Conservation (phyloP, 1,140 invertebrate genomes). For the Brachionus rubens region DNA sequence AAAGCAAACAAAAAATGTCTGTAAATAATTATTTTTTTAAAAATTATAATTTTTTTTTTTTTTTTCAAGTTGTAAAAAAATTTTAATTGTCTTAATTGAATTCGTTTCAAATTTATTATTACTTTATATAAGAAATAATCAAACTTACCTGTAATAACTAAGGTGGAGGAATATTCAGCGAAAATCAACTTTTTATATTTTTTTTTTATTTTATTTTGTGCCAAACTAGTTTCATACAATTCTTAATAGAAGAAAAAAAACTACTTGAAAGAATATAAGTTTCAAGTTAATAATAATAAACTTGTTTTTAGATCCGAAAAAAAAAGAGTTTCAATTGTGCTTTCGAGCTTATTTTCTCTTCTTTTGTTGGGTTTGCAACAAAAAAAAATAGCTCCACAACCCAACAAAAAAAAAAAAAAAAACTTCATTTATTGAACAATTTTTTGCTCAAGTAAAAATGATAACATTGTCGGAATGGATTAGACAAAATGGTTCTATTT, state of each 20-base stretch:
- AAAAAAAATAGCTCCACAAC: too few relatives aligned
- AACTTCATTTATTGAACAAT: too few relatives aligned
- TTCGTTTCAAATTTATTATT: neutral
- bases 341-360: neutral
- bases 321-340: neutral
- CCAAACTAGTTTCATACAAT: too few relatives aligned
- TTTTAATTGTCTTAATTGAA: slow-evolving; percentile 24
- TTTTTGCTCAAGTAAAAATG: too few relatives aligned
- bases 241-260: neutral
- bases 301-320: slow-evolving; percentile 14
- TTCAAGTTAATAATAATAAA: neutral
- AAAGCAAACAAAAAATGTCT: neutral
- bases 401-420: too few relatives aligned
- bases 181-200: neutral
- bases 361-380: too few relatives aligned
- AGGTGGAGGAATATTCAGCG: slow-evolving; percentile 24
- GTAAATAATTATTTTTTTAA: neutral
- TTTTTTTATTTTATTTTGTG: too few relatives aligned
- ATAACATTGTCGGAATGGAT: too few relatives aligned
- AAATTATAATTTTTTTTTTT: neutral
- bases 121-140: neutral
- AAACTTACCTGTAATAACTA: slow-evolving; percentile 27
- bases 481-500: too few relatives aligned
- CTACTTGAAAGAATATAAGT: slow-evolving; percentile 19
- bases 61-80: too few relatives aligned